Base-by-base conservation (phyloP, 2,888 invertebrate species). In the Trichogramma dendrolimi region DNA sequence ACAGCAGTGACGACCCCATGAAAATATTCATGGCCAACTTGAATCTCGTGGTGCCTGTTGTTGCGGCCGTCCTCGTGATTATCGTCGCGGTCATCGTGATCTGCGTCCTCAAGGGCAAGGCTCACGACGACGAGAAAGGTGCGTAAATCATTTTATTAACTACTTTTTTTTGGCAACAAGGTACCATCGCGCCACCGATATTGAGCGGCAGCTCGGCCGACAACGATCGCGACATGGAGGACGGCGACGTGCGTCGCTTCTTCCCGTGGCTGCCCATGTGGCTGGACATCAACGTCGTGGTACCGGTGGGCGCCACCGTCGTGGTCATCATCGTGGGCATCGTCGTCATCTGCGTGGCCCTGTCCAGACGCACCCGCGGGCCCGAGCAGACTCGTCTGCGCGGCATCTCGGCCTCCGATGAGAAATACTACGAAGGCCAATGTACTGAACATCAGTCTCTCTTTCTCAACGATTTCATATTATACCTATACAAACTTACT, bases 31-130 rank as follows among this genome's bases (percentile, higher is more conserved):
- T 93, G 82, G 88, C 91, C 74, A 92, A 94, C 83, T 86, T 94
- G 79, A 93, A 94, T 85, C 88, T 96, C 78, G 91, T 96, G 82
- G 92, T 96, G 75, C 95, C 95, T 61, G 91, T 95, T 74, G 91
- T 92, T 79, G 93, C 94, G 71, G 93, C 94, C 73, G 85, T 92
- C 73, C 86, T 95, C 76, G 94, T 96, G 82, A 91, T 94, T 81
- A 90, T 95, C 80, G 91, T 94, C 81, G 94, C 94, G 75, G 88
- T 94, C 79, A 88, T 92, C 80, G 93, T 96, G 80, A 92, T 94
- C 79, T 94, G 93, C 87, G 91, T 93, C 75, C 88, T 94, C 73
- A 87, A 89, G 76, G 91, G 93, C 77, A 89, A 91, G 80, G 86
- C 91, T 82, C 88, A 90, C 80, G 92, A 92, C 90, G 91, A 92